These are phyloP conservation scores for Drosophila virilis DNA, from an alignment of 1,140 invertebrate genomes.

Conservation along the genomic window DNA sequence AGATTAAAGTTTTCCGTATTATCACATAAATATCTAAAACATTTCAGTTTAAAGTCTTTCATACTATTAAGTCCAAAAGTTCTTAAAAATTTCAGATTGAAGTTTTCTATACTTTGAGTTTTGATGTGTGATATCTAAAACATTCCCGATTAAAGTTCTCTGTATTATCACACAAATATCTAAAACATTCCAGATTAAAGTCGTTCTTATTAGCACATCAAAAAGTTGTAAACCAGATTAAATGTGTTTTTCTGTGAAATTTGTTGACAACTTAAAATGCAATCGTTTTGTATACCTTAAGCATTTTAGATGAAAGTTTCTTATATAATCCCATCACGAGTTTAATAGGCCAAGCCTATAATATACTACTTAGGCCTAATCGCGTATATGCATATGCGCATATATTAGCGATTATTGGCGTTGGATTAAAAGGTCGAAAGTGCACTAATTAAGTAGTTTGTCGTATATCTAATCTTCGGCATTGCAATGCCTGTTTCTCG, in stretches of 20 bases:
- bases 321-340: not conserved
- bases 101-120: not conserved
- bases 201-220: too few relatives aligned
- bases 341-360: not conserved
- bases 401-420: not conserved
- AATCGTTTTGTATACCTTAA: not conserved
- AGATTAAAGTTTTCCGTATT: too few relatives aligned
- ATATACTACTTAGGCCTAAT: not conserved
- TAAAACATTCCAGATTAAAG: too few relatives aligned
- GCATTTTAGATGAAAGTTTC: too few relatives aligned
- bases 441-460: not conserved
- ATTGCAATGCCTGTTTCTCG: conserved; percentile 7
- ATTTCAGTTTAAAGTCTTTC: too few relatives aligned
- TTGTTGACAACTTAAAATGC: not conserved
- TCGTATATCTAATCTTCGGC: conserved; percentile 5
- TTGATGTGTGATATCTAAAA: too few relatives aligned
- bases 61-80: too few relatives aligned
- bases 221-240: too few relatives aligned
- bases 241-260: too few relatives aligned
- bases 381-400: not conserved
- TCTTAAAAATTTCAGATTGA: not conserved
- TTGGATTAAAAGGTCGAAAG: not conserved
- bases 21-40: too few relatives aligned
- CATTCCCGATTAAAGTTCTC: too few relatives aligned
- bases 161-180: too few relatives aligned